Base-by-base conservation (phyloP, 2,888 invertebrate species). In the Pristionchus fissidentatus region DNA sequence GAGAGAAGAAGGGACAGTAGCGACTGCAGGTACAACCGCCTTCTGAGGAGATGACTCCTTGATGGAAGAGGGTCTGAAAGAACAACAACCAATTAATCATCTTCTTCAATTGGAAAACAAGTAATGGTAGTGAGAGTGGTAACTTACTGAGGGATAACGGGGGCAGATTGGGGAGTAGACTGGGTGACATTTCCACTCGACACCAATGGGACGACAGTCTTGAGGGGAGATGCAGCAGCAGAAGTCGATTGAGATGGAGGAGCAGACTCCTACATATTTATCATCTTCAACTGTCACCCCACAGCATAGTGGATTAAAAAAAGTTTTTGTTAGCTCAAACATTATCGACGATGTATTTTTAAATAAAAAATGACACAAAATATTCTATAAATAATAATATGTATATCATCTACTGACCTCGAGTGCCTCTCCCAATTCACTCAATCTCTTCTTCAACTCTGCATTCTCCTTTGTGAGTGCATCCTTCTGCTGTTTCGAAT, bases 371-470 rank as follows among this genome's bases (percentile, higher is more conserved):
- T n/a, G 15, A 57, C 10, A 26, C 22, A n/a, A 26, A 8, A 3
- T 22, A 26, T 29, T 3, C 55, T 55, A 5, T 19, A 57, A 26
- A 10, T 57, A 26, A n/a, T 3, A 15, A 26, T 35, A 13, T 38
- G 29, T 29, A 62, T 3, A 15, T 10, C 62, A 8, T 3, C 62
- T 35, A 5, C 66, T 66, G 22, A 66, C 66, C 66, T 66, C 66
- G n/a, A 66, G 8, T 3, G 35, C n/a, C 19, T n/a, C 38, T 66
- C 66, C 66, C 46, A 75, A 43, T 29, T 49, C 46, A 46, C 46
- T 38, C 78, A 78, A 55, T 55, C 38, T 52, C n/a, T 26, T 55
- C 38, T 78, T 78, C 78, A 78, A 78, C 26, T 55, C 41, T 10
- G 52, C 35, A 78, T 55, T 78, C 78, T 78, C 78, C 4, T 3